Evolutionary conservation across 2,888 invertebrate species (phyloP), one percentile per base, ranked within the genome.

Genomic region (Autographa pulchrina): DNA sequence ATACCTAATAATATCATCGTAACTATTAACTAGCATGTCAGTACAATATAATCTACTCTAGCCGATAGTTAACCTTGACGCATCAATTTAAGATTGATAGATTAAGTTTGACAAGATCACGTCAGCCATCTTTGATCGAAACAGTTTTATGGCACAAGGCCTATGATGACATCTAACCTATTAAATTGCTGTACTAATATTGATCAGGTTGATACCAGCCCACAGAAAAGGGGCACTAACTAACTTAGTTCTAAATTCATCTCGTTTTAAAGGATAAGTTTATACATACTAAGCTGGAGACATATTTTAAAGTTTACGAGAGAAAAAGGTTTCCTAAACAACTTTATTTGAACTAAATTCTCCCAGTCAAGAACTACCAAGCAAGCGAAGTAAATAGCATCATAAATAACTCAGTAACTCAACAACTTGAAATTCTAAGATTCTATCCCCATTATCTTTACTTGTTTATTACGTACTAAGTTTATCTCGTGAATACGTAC

Each of bases 21-120:
- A 61, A 64, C 70, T 68, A 70, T 67, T 35, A 70, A 71, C 70
- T 52, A 66, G 68, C 71, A 72, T 16, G 72, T 65, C 67, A 79
- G 68, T 66, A 77, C 62, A 74, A 62, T 60, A 48, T 67, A 56
- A 64, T 77, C 54, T 58, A 56, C 32, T 70, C 68, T 38, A 72
- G 43, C 25, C 16, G 54, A 60, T 59, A 70, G 68, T 72, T 80
- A 72, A 74, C 81, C 80, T 82, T 81, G 72, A 70, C 52, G 68
- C 77, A 69, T 80, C 75, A 75, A 73, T 77, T 80, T 69, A 56
- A 77, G 81, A 80, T 77, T 80, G 75, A 78, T 78, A 72, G 78
- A 76, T 81, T 70, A 56, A 70, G 48, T 75, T 72, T 70, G 78
- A 81, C 72, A 74, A 70, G 62, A 60, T 48, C 67, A 64, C 66